Percentiles rank a stretch among this genome's conserved stretches.
Conservation (phyloP, 92 coral and sea anemone genomes). For the Scolanthus callimorphus region DNA sequence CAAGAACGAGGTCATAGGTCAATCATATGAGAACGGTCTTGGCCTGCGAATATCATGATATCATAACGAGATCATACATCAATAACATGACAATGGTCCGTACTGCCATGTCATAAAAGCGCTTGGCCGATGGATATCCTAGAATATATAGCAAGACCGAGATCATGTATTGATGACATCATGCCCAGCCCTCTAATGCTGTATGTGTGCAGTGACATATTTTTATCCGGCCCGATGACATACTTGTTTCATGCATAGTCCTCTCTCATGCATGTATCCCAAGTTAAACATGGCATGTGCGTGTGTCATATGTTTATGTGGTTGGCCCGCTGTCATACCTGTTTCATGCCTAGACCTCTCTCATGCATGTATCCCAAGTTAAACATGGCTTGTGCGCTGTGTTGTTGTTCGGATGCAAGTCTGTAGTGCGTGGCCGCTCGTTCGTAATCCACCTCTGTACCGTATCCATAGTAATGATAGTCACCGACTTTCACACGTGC, state of each 20-base stretch:
- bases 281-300: slow-evolving; percentile 99
- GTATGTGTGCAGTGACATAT: too few species aligned
- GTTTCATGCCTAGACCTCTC: slow-evolving; percentile 99
- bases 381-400: slow-evolving; percentile 97
- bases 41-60: too few species aligned
- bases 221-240: too few species aligned
- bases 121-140: slow-evolving; percentile 75
- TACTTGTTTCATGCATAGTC: slow-evolving; percentile 98
- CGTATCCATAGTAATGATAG: slow-evolving; percentile 96
- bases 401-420: slow-evolving; percentile 90
- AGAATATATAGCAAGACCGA: too few species aligned
- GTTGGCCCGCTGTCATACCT: too few species aligned
- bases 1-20: too few species aligned
- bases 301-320: too few species aligned
- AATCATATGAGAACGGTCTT: too few species aligned
- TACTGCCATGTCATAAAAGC: slow-evolving; percentile 97
- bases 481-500: slow-evolving; percentile 98
- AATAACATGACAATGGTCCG: too few species aligned
- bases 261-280: slow-evolving; percentile 99
- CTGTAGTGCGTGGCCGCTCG: slow-evolving; percentile 92
- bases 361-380: slow-evolving; percentile 99
- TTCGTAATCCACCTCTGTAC: slow-evolving; percentile 94
- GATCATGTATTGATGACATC: too few species aligned
- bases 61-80: too few species aligned
- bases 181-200: too few species aligned